Base-by-base conservation (phyloP, 53 echinoderm and acorn worm genomes). In the Hippasteria phrygiana region DNA sequence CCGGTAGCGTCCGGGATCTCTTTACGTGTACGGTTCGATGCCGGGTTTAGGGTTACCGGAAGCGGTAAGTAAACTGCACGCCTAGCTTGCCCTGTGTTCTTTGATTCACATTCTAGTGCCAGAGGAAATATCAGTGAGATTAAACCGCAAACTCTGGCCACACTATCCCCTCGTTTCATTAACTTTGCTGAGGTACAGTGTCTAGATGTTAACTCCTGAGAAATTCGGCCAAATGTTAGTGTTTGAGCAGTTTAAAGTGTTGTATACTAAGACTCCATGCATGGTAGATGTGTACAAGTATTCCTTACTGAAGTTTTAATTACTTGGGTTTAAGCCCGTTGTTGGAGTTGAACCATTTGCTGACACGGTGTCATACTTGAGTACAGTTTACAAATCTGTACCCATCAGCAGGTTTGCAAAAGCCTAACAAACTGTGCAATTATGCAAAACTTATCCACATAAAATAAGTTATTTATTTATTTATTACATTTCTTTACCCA, bases 1-100 rank as follows among this genome's bases (percentile, higher is more conserved):
- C 81, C 81, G 40, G 81, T 62, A 81, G 81, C 81, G 42, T 32
- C 50, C 48, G 20, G 81, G 56, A 81, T 81, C 81, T 39, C 55
- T 81, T 81, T 81, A 63, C 81, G 46, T 64, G 72, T 47, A 40
- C 43, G 81, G 81, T 81, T 81, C 81, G 81, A 81, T 81, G 81
- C 28, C 22, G 43, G 43, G 65, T 17, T n/a, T 81, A 18, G 43
- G 46, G 81, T 81, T 81, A 62, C 81, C 81, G 81, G 81, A 81
- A 81, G 81, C 81, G 81, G 32, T 43, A 65, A 46, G 65, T 43
- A 81, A 64, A 81, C 81, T 63, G 81, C 64, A 28, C 27, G 45
- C 50, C 73, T 75, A 32, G 26, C 75, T 48, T 59, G 39, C 54
- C 35, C 43, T 77, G 33, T 47, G 32, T 76, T 76, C 76, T 78